Evolutionary conservation across 2,113 vertebrate genomes (phyloP), one percentile per base, ranked within the genome.

Genomic region (Sorex araneus): DNA sequence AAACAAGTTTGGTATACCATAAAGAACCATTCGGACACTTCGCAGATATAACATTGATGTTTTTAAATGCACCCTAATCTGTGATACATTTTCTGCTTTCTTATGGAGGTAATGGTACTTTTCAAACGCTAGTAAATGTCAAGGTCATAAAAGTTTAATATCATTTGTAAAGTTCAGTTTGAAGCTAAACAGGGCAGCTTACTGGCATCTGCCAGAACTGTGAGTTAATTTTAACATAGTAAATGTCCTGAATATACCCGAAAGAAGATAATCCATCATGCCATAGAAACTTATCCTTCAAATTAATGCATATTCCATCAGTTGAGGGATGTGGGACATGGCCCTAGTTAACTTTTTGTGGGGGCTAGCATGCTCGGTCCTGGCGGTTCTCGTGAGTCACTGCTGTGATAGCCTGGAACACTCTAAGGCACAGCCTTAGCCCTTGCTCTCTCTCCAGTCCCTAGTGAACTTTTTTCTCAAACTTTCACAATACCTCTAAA

Each of bases 81-180:
- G 83, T 13, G 94, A 16, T 82, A 43, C 77, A 95, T 92, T 92
- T 95, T 66, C 63, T 50, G 45, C 77, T 93, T 95, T 93, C 92
- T 89, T 69, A 80, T 95, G n/a, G 43, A 83, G 60, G 54, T 77
- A 28, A 94, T 40, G 81, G 92, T 93, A 93, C 82, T 64, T 97
- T 97, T 95, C 54, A 84, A 69, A 87, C 34, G 64, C 32, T 93
- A 97, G 91, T 96, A 96, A 97, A 96, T 97, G 96, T 97, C 94
- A 97, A 97, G 87, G 80, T 97, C 94, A 94, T 93, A 94, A 54
- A 91, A 92, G 94, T 73, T 69, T 91, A 94, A 94, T 83, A 70
- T 76, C 82, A 60, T 96, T 96, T 95, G 95, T 89, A 97, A 91
- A 90, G 94, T 96, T 97, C 95, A 97, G 69, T 90, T 94, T 96